phyloP scores from a whole-genome alignment of 2,888 invertebrate genomes.

The Allolobophora icterica region DNA sequence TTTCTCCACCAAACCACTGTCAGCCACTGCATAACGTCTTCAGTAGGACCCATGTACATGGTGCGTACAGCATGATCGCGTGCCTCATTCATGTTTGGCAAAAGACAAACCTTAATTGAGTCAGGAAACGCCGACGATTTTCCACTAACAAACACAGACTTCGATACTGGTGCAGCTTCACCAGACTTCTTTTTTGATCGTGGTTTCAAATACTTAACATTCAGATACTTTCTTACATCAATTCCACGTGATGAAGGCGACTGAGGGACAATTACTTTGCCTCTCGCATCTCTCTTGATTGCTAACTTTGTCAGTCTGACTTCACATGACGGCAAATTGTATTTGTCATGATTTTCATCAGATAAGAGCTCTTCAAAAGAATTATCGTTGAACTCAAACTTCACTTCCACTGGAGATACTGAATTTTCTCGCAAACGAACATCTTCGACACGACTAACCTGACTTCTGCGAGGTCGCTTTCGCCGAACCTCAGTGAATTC shows the following conservation, averaged over 20 bases:
- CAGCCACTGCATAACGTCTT: conserved; percentile 19
- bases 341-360: background rate
- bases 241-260: background rate
- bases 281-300: background rate
- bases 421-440: background rate
- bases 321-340: background rate
- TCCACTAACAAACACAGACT: background rate
- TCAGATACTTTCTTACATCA: background rate
- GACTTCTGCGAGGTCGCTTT: background rate
- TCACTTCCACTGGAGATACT: background rate
- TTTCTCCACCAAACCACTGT: conserved; percentile 6
- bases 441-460: background rate
- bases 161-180: background rate
- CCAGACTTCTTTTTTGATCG: background rate
- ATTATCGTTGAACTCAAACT: background rate
- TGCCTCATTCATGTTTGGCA: conserved; percentile 21
- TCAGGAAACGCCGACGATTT: background rate
- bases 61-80: conserved; percentile 14
- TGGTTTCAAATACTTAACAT: background rate
- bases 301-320: background rate
- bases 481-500: background rate
- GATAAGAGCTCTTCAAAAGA: background rate
- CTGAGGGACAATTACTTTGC: background rate
- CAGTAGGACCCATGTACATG: conserved; percentile 25
- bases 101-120: background rate